Conservation (phyloP, 1,140 invertebrate genomes). For the Bombyx mandarina region DNA sequence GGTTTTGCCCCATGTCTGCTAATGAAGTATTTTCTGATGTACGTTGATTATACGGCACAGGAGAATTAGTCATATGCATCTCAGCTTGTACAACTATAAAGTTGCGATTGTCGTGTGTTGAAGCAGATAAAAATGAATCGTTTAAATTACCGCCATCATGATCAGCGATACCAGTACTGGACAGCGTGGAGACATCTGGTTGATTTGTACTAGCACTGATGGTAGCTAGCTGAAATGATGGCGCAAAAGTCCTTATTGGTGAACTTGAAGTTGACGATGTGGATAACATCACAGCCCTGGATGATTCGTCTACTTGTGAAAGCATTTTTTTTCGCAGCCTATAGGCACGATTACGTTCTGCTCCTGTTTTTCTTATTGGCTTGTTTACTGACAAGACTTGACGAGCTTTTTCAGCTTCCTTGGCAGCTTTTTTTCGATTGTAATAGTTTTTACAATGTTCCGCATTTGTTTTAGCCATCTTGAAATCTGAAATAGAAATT, state of each 20-base stretch:
- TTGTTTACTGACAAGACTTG: constrained; percentile 15
- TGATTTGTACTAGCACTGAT: constrained; percentile 7
- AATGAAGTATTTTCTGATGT: no score
- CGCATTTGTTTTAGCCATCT: constrained; percentile 16
- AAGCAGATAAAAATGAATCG: constrained; percentile 7
- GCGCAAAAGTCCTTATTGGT: constrained; percentile 12
- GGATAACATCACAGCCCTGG: constrained; percentile 11
- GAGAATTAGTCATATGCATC: constrained; percentile 4
- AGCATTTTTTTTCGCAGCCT: constrained; percentile 21
- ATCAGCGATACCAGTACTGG: neutral
- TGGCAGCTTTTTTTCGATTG: constrained; percentile 17
- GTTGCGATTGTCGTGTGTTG: neutral
- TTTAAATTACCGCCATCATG: constrained; percentile 3
- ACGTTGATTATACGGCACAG: neutral
- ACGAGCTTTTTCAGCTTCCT: neutral
- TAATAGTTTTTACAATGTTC: constrained; percentile 17
- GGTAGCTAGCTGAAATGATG: constrained; percentile 14
- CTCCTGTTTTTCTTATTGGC: constrained; percentile 14
- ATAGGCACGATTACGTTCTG: constrained; percentile 21
- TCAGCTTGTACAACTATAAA: constrained; percentile 6
- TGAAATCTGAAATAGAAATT: constrained; percentile 17
- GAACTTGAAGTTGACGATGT: constrained; percentile 14
- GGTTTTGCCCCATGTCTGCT: no score
- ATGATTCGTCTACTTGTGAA: constrained; percentile 16
- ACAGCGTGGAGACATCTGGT: constrained; percentile 1